Base-by-base conservation (phyloP, 2,888 invertebrate species). In the Dexiosoma caninum region DNA sequence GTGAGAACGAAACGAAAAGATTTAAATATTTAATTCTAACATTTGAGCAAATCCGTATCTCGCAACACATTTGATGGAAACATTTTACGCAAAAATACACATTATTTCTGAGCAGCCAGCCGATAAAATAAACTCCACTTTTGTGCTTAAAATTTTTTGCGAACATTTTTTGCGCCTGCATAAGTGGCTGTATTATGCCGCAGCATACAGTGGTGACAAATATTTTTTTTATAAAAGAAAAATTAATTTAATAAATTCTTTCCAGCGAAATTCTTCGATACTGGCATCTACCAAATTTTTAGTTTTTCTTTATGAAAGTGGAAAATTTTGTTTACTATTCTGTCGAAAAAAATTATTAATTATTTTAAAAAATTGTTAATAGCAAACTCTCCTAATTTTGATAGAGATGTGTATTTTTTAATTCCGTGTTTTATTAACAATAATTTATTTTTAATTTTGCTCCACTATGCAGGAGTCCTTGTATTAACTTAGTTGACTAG, bases 1-100 rank as follows among this genome's bases (percentile, higher is more conserved):
- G 14, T n/a, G 5, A 44, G 9, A 19, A 32, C 42, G 8, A 62
- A 32, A 5, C 14, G 14, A 21, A 27, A 64, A 37, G 32, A 49
- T 49, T 74, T 57, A 42, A 66, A 75, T 64, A 74, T 57, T 40
- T 46, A 40, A 74, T 32, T 27, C 7, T 64, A 55, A 10, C 44
- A 46, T 55, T 40, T 12, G n/a, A 57, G 30, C 8, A 74, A 66
- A 74, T 74, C 55, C 37, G 37, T 32, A 19, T 59, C 21, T 49
- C 4, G 9, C 30, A 66, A 49, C 8, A 9, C 27, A 40, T 32
- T 46, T 46, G 37, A 62, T 53, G 44, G 7, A n/a, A 59, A 8
- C 32, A 6, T 10, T 53, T 42, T 32, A 16, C 40, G 21, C n/a
- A 27, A 27, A 30, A 21, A 9, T n/a, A 51, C 27, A 32, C 32